phyloP scores from a whole-genome alignment of 2,113 vertebrate species.

The Rafetus swinhoei region DNA sequence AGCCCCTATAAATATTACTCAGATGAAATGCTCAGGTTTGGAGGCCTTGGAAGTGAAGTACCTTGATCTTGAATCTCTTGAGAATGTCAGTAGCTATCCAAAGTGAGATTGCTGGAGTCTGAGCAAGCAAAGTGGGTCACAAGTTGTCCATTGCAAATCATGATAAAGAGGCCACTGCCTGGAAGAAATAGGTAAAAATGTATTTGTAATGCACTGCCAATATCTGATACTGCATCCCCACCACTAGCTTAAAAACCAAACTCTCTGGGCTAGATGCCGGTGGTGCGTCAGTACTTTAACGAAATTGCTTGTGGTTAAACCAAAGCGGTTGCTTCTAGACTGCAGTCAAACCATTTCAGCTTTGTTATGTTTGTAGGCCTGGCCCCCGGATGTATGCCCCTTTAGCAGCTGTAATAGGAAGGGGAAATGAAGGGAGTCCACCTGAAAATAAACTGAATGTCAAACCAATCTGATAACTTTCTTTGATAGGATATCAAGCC shows the following conservation, averaged over 20 bases:
- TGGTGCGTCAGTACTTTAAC: background rate
- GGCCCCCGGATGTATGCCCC: too few relatives aligned
- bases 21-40: background rate
- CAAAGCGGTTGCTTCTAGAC: background rate
- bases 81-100: constrained; percentile 63
- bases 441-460: background rate
- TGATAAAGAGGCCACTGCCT: constrained; percentile 81
- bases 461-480: too few relatives aligned
- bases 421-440: background rate
- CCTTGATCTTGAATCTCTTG: background rate
- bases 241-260: background rate
- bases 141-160: constrained; percentile 82
- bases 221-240: background rate
- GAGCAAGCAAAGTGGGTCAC: constrained; percentile 80
- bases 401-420: background rate
- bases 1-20: background rate
- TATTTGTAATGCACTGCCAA: background rate
- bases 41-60: background rate
- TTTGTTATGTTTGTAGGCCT: background rate
- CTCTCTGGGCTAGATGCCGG: background rate
- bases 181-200: background rate
- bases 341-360: background rate
- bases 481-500: too few relatives aligned
- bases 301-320: background rate
- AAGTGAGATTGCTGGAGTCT: constrained; percentile 65